Conservation (phyloP, 2,888 invertebrate species). For the Taenaris catops region DNA sequence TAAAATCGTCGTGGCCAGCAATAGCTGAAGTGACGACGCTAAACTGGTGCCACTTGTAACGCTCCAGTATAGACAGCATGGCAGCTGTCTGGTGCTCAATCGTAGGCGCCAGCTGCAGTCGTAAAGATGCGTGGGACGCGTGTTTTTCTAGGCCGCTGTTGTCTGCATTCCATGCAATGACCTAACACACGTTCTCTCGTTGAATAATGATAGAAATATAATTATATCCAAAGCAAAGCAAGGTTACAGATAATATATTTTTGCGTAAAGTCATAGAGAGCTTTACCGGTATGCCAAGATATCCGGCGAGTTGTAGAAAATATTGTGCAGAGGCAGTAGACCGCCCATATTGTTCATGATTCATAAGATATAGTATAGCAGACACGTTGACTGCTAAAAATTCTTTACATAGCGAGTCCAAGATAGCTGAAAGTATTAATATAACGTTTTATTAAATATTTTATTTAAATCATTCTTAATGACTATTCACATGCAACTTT, state of each 20-base stretch:
- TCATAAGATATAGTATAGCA: slow-evolving; percentile 96
- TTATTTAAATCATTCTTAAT: neutral
- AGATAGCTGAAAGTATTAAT: slow-evolving; percentile 84
- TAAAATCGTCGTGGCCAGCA: slow-evolving; percentile 97
- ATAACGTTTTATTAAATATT: slow-evolving; percentile 10
- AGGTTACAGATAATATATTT: slow-evolving; percentile 17
- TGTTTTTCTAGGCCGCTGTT: slow-evolving; percentile 92
- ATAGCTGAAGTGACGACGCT: slow-evolving; percentile 96
- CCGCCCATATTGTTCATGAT: slow-evolving; percentile 95
- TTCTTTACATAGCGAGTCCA: slow-evolving; percentile 93
- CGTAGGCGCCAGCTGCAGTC: slow-evolving; percentile 96
- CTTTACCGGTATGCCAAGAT: slow-evolving; percentile 93
- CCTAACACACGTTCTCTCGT: too few species aligned
- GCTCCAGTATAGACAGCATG: slow-evolving; percentile 95
- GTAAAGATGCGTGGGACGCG: slow-evolving; percentile 93
- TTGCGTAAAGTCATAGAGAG: slow-evolving; percentile 32
- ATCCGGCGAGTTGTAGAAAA: slow-evolving; percentile 95
- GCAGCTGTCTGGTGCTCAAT: slow-evolving; percentile 98
- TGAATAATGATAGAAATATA: too few species aligned
- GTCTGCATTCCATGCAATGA: slow-evolving; percentile 98
- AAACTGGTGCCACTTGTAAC: slow-evolving; percentile 98
- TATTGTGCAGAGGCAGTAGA: slow-evolving; percentile 97
- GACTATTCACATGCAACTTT: neutral
- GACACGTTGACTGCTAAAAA: slow-evolving; percentile 94
- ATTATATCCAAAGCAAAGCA: slow-evolving; percentile 11